Conservation (phyloP, 2,888 invertebrate genomes). For the Erebia epiphron region DNA sequence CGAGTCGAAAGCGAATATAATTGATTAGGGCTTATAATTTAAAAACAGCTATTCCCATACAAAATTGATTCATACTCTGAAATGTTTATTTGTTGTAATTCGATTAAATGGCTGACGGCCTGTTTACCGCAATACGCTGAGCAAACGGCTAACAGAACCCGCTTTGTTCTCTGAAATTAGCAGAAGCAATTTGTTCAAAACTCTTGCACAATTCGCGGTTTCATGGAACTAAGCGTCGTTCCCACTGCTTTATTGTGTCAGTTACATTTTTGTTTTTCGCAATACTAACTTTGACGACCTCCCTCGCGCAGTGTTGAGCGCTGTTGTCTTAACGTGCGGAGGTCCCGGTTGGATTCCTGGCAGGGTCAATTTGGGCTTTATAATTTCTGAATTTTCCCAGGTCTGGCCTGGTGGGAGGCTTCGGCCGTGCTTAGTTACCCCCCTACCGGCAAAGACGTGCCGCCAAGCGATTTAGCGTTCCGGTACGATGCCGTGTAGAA, state of each 20-base stretch:
- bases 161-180: conserved; percentile 71
- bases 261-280: conserved; percentile 28
- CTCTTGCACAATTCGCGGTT: conserved; percentile 58
- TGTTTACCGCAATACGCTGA: conserved; percentile 38
- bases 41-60: not conserved
- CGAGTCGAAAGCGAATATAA: not conserved
- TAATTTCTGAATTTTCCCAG: no score
- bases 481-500: no score
- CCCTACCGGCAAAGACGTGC: no score
- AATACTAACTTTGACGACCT: not conserved
- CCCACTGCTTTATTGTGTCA: conserved; percentile 32
- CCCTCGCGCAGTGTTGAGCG: not conserved
- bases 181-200: conserved; percentile 59
- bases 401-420: no score
- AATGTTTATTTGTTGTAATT: conserved; percentile 22
- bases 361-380: no score
- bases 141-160: conserved; percentile 54
- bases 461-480: no score
- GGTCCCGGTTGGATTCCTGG: no score
- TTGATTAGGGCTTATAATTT: not conserved
- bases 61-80: conserved; percentile 19
- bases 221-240: conserved; percentile 47
- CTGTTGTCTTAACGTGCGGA: no score
- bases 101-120: conserved; percentile 32
- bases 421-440: no score